Evolutionary conservation across 2,888 invertebrate species (phyloP).

Genomic region (Linnaemya vulpina): DNA sequence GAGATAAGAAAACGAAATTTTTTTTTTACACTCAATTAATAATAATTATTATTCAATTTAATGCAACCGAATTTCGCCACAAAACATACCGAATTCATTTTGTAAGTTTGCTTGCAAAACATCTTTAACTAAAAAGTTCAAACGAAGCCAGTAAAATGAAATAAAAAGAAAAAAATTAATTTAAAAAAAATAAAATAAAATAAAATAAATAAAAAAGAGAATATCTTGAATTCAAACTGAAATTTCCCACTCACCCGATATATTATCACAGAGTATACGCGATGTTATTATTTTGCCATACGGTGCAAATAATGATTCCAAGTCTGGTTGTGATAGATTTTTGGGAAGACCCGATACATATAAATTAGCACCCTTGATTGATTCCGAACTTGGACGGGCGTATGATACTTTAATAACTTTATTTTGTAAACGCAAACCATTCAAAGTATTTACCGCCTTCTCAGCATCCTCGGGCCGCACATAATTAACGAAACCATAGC

Average conservation of each 20-base stretch:
- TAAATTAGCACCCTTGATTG: slow-evolving; percentile 98
- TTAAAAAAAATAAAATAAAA: not conserved
- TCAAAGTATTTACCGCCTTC: slow-evolving; percentile 98
- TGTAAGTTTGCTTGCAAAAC: slow-evolving; percentile 46
- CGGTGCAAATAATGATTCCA: slow-evolving; percentile 96
- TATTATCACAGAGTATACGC: slow-evolving; percentile 97
- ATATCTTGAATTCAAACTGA: no score
- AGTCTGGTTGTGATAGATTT: slow-evolving; percentile 97
- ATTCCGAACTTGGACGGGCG: slow-evolving; percentile 98
- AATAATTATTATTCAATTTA: no score
- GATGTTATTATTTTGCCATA: slow-evolving; percentile 98
- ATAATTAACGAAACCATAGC: slow-evolving; percentile 99
- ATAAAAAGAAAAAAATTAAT: slow-evolving; percentile 25
- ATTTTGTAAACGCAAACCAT: slow-evolving; percentile 98
- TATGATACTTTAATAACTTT: slow-evolving; percentile 99
- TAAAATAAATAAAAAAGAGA: not conserved
- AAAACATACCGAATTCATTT: slow-evolving; percentile 59
- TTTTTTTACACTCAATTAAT: no score
- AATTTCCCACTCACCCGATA: slow-evolving; percentile 79
- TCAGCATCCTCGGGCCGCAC: slow-evolving; percentile 98
- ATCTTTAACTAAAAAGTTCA: slow-evolving; percentile 51
- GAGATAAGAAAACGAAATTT: slow-evolving; percentile 15
- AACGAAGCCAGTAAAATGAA: slow-evolving; percentile 43
- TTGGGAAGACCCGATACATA: slow-evolving; percentile 99
- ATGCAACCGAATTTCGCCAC: not conserved